phyloP scores from a whole-genome alignment of 2,797 vertebrate genomes.

The Sternotherus odoratus region DNA sequence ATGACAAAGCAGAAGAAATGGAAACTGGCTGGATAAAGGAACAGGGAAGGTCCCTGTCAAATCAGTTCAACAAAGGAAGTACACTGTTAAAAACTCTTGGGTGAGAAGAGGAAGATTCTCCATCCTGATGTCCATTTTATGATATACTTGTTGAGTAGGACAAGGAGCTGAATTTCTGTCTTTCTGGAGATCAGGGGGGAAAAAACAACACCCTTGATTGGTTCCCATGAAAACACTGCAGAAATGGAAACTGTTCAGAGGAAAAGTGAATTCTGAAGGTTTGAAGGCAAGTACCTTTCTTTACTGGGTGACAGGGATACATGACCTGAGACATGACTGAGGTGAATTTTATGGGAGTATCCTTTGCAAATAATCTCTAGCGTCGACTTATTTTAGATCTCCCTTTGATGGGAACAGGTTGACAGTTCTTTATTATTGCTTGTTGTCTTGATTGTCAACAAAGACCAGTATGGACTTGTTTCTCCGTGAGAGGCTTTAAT shows the following conservation, averaged over 20 bases:
- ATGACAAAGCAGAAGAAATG: neutral
- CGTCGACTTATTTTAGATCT: constrained; percentile 3
- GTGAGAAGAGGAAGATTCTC: neutral
- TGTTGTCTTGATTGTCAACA: constrained; percentile 58
- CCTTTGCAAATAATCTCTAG: constrained; percentile 27
- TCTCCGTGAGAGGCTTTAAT: constrained; percentile 30
- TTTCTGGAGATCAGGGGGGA: neutral
- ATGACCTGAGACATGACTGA: neutral
- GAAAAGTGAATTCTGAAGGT: neutral
- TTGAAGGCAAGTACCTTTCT: neutral
- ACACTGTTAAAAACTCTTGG: neutral
- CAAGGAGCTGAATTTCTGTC: neutral
- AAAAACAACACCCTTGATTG: neutral
- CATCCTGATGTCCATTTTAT: neutral
- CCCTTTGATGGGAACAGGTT: constrained; percentile 37
- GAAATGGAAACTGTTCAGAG: neutral
- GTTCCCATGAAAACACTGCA: neutral
- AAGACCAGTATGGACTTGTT: constrained; percentile 50
- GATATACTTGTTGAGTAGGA: neutral
- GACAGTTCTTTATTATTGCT: constrained; percentile 55
- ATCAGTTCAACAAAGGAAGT: neutral
- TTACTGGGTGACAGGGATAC: neutral
- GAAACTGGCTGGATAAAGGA: neutral
- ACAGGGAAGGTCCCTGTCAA: neutral
- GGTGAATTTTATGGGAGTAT: constrained; percentile 9